phyloP scores from a whole-genome alignment of 2,113 vertebrate species.

The Notothenia rossii region DNA sequence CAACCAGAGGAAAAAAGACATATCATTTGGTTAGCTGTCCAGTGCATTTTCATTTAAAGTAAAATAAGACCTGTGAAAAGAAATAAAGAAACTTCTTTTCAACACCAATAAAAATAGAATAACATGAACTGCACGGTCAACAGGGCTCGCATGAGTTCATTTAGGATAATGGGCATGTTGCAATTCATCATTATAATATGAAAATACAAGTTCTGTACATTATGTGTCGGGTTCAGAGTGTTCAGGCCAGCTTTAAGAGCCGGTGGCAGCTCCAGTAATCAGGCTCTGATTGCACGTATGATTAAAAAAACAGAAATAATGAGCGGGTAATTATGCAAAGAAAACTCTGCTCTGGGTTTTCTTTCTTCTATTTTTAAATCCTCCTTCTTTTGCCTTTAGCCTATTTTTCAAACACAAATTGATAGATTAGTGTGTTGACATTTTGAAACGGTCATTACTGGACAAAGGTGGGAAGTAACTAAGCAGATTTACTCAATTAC shows the following conservation, averaged over 20 bases:
- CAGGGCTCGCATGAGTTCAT: conserved; percentile 10
- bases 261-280: conserved; percentile 32
- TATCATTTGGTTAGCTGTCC: not conserved
- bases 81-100: conserved; percentile 25
- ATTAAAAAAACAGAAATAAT: conserved; percentile 46
- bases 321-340: conserved; percentile 31
- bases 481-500: no score
- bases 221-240: conserved; percentile 41
- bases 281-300: conserved; percentile 45
- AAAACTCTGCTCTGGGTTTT: conserved; percentile 14
- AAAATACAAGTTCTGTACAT: not conserved
- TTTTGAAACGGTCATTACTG: not conserved
- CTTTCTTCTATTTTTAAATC: conserved; percentile 3
- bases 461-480: no score
- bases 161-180: not conserved
- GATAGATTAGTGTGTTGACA: not conserved
- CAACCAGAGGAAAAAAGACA: conserved; percentile 14
- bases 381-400: not conserved
- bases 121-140: not conserved
- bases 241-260: conserved; percentile 18
- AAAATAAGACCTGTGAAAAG: not conserved
- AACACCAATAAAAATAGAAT: conserved; percentile 19
- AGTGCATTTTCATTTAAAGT: not conserved
- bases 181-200: conserved; percentile 18
- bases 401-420: conserved; percentile 20